Conservation (phyloP, 1,140 invertebrate genomes). For the Chymomyza costata region DNA sequence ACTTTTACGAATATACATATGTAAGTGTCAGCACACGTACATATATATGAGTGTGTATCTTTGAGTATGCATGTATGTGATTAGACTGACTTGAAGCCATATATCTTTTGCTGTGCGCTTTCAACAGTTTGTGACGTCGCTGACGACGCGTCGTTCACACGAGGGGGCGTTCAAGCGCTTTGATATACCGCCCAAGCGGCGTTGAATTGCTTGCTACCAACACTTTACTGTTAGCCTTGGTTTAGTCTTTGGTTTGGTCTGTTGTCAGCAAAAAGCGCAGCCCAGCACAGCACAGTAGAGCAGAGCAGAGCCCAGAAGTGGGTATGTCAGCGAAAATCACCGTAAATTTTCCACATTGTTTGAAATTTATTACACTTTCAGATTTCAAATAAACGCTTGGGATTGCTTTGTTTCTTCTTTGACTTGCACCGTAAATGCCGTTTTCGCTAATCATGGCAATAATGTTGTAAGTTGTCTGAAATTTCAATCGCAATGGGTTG, state of each 20-base stretch:
- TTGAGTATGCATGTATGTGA: constrained; percentile 45
- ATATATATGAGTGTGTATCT: constrained; percentile 23
- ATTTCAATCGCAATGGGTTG: too few relatives aligned
- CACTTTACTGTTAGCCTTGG: too few relatives aligned
- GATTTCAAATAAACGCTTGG: constrained; percentile 34
- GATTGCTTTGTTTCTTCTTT: background rate
- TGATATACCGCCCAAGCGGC: constrained; percentile 57
- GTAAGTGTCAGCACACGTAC: too few relatives aligned
- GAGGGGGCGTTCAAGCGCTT: constrained; percentile 50
- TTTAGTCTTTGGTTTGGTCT: too few relatives aligned
- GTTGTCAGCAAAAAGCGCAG: constrained; percentile 18
- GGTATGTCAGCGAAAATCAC: constrained; percentile 72
- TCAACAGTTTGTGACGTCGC: constrained; percentile 68
- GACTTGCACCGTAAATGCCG: too few relatives aligned
- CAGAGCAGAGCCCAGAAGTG: constrained; percentile 65
- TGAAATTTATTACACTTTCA: constrained; percentile 73
- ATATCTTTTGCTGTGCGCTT: constrained; percentile 72
- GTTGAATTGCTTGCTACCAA: constrained; percentile 57
- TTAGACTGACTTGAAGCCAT: constrained; percentile 72
- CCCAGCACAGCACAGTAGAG: constrained; percentile 33
- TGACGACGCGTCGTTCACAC: constrained; percentile 21
- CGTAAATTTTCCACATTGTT: constrained; percentile 72
- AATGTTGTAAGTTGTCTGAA: too few relatives aligned
- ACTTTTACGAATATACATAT: constrained; percentile 3
- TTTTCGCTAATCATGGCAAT: too few relatives aligned